A percentile compares a stretch with the other conserved stretches of the same genome.
These are phyloP conservation scores for Helarctos malayanus DNA, from an alignment of 2,797 vertebrate species.

Conservation along the genomic window DNA sequence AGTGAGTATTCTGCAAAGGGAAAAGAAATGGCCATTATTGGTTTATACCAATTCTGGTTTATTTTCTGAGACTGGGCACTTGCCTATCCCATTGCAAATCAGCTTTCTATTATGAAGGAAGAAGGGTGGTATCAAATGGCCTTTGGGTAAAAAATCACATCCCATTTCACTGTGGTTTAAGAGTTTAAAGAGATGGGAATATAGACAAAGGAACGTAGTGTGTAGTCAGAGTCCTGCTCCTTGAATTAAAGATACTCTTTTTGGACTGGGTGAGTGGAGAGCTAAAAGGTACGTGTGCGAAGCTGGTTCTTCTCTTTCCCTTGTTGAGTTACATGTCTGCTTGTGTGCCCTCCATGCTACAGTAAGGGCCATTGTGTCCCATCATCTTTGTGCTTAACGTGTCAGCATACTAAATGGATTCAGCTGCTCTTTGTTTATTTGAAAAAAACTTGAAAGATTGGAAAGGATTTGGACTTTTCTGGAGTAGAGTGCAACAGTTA, in stretches of 20 bases:
- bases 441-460: not conserved
- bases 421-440: not conserved
- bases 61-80: not conserved
- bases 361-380: not conserved
- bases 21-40: constrained; percentile 9
- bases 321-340: not conserved
- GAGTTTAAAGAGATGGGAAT: not conserved
- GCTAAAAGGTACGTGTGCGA: not conserved
- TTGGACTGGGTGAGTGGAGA: not conserved
- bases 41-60: not conserved
- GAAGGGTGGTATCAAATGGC: not conserved
- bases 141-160: not conserved
- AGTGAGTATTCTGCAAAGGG: not conserved
- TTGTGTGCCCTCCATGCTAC: not conserved
- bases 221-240: not conserved
- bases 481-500: not conserved
- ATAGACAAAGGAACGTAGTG: not conserved
- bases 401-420: not conserved
- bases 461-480: not conserved
- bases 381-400: not conserved
- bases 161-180: not conserved
- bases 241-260: constrained; percentile 21
- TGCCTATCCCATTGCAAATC: not conserved
- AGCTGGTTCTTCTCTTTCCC: not conserved
- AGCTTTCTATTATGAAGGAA: not conserved